Evolutionary conservation across 2,113 vertebrate genomes (phyloP).

Genomic region (Micromys minutus): DNA sequence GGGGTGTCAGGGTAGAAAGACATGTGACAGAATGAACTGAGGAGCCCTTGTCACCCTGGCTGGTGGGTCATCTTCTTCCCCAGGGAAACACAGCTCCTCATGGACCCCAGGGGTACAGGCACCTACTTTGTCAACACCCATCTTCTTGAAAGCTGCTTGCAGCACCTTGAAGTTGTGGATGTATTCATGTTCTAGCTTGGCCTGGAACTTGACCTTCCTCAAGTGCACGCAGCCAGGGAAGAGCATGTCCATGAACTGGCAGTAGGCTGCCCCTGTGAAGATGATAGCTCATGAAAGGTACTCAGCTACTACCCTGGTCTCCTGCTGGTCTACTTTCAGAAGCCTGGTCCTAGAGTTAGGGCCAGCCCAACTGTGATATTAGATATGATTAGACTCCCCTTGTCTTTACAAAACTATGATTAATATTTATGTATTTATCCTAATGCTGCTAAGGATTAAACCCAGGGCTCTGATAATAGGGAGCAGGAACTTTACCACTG

Average conservation of each 20-base stretch:
- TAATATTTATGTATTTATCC: neutral
- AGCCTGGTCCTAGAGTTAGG: neutral
- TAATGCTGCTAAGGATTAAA: neutral
- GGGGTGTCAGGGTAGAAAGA: neutral
- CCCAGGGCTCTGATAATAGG: neutral
- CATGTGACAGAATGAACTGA: neutral
- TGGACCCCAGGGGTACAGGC: conserved; percentile 35
- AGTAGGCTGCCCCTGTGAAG: conserved; percentile 93
- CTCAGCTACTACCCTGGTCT: rapidly evolving
- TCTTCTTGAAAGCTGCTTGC: conserved; percentile 98
- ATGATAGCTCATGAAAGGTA: neutral
- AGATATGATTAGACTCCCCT: neutral
- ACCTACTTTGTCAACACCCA: conserved; percentile 97
- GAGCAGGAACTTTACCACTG: neutral
- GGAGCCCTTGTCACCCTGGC: conserved; percentile 9
- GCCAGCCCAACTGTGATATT: neutral
- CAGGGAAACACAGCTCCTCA: conserved; percentile 29
- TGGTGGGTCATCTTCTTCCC: conserved; percentile 64
- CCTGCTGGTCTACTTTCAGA: neutral
- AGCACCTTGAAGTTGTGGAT: conserved; percentile 99
- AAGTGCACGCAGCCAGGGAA: conserved; percentile 96
- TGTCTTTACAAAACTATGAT: neutral
- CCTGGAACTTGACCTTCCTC: conserved; percentile 99
- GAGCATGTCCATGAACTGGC: conserved; percentile 99
- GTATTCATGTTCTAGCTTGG: conserved; percentile 97